Evolutionary conservation across 2,888 invertebrate species (phyloP).

Genomic region (Aplocera efformata): DNA sequence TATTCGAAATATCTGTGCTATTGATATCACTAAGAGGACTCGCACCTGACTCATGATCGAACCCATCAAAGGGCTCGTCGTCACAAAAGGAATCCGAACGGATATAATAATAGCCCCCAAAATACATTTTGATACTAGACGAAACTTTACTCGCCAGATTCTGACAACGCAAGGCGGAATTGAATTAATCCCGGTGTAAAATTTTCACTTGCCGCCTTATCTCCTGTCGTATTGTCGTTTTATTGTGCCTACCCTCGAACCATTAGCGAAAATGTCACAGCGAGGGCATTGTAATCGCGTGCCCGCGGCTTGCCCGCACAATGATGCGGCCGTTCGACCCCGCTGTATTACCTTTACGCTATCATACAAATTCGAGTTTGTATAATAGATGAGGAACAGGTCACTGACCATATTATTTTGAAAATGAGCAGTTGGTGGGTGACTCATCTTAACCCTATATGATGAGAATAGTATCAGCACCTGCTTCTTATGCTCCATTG

Average conservation of each 20-base stretch:
- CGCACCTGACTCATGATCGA: too few relatives aligned
- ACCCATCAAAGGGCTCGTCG: too few relatives aligned
- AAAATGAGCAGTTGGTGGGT: constrained; percentile 42
- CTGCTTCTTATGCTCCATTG: too few relatives aligned
- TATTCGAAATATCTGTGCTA: too few relatives aligned
- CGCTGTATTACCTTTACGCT: constrained; percentile 69
- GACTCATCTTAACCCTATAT: too few relatives aligned
- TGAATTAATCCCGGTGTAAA: constrained; percentile 76
- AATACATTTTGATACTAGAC: constrained; percentile 3
- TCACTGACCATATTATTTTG: constrained; percentile 43
- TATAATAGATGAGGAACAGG: constrained; percentile 66
- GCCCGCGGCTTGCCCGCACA: constrained; percentile 70
- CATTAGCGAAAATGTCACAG: constrained; percentile 80
- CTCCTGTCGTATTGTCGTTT: constrained; percentile 77
- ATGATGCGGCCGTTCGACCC: constrained; percentile 73
- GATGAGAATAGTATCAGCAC: too few relatives aligned
- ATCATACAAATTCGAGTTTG: constrained; percentile 73
- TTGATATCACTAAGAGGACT: too few relatives aligned
- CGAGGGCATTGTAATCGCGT: constrained; percentile 72
- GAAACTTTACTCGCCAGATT: constrained; percentile 22
- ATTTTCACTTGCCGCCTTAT: constrained; percentile 79
- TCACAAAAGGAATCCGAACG: too few relatives aligned
- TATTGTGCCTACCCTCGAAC: constrained; percentile 78
- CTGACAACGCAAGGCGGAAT: constrained; percentile 45
- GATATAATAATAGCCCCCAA: background rate